Evolutionary conservation across 2,888 invertebrate species (phyloP).

Genomic region (Hemicrepidius hirtus): DNA sequence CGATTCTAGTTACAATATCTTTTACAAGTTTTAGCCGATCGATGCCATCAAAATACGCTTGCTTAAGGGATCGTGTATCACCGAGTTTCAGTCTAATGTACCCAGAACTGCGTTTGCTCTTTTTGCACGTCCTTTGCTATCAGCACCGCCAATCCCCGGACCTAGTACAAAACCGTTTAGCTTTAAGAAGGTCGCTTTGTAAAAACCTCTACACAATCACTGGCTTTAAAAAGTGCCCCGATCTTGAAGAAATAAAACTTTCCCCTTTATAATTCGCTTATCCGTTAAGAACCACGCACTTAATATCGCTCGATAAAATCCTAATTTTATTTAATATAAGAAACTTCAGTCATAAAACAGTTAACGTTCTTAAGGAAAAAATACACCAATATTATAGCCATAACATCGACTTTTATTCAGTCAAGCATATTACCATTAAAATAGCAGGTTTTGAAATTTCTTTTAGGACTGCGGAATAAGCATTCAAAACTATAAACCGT

Average conservation of each 20-base stretch:
- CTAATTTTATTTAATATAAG: slow-evolving; percentile 14
- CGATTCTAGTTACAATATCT: slow-evolving; percentile 32
- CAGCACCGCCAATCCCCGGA: slow-evolving; percentile 37
- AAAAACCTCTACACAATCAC: slow-evolving; percentile 39
- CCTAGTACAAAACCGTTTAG: slow-evolving; percentile 41
- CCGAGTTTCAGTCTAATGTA: slow-evolving; percentile 38
- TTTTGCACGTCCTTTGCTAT: slow-evolving; percentile 38
- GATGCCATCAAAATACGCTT: slow-evolving; percentile 32
- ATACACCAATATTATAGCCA: too few species aligned
- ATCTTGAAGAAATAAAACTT: slow-evolving; percentile 27
- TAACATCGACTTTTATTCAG: too few species aligned
- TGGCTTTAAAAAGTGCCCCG: slow-evolving; percentile 33
- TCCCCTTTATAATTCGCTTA: slow-evolving; percentile 21
- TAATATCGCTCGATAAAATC: slow-evolving; percentile 24
- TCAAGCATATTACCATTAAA: too few species aligned
- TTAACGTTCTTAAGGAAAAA: too few species aligned
- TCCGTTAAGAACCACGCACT: slow-evolving; percentile 11
- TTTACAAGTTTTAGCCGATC: slow-evolving; percentile 34
- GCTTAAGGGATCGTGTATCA: slow-evolving; percentile 38
- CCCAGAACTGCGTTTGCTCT: slow-evolving; percentile 35
- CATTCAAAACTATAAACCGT: too few species aligned
- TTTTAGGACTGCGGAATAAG: too few species aligned
- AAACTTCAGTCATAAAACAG: slow-evolving; percentile 3
- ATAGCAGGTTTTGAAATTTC: too few species aligned
- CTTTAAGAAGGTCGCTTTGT: slow-evolving; percentile 39